Conservation (phyloP, 1,140 invertebrate genomes). For the Metaphire vulgaris region DNA sequence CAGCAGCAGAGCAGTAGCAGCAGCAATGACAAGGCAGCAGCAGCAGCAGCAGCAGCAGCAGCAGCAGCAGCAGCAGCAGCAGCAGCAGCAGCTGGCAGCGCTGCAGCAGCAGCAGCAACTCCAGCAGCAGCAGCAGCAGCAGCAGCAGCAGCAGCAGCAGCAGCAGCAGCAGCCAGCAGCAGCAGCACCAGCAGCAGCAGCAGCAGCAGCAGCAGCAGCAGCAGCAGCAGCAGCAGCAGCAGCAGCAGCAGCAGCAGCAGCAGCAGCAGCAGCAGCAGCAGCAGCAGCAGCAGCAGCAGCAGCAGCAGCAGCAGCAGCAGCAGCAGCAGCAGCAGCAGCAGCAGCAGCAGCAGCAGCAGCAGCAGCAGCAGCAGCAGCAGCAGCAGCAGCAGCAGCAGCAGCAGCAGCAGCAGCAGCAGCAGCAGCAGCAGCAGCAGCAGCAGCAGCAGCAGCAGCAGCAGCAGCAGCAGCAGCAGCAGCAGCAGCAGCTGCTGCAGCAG, state of each 20-base stretch:
- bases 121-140: slow-evolving; percentile 7
- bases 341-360: slow-evolving; percentile 8
- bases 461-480: neutral
- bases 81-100: slow-evolving; percentile 13
- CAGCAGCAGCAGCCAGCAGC: no score
- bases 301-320: slow-evolving; percentile 8
- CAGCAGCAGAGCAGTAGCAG: no score
- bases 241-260: slow-evolving; percentile 18
- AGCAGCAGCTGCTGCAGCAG: neutral
- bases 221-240: slow-evolving; percentile 21
- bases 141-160: slow-evolving; percentile 8
- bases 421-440: neutral
- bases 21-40: no score
- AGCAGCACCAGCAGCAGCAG: slow-evolving; percentile 7
- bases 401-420: neutral
- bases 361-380: slow-evolving; percentile 2
- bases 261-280: slow-evolving; percentile 8
- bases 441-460: neutral
- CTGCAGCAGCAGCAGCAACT: no score
- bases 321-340: slow-evolving; percentile 8
- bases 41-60: slow-evolving; percentile 8
- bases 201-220: slow-evolving; percentile 10
- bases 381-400: neutral
- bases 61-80: slow-evolving; percentile 8
- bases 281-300: neutral